phyloP scores from a whole-genome alignment of 2,888 invertebrate species.

The Troides helena region DNA sequence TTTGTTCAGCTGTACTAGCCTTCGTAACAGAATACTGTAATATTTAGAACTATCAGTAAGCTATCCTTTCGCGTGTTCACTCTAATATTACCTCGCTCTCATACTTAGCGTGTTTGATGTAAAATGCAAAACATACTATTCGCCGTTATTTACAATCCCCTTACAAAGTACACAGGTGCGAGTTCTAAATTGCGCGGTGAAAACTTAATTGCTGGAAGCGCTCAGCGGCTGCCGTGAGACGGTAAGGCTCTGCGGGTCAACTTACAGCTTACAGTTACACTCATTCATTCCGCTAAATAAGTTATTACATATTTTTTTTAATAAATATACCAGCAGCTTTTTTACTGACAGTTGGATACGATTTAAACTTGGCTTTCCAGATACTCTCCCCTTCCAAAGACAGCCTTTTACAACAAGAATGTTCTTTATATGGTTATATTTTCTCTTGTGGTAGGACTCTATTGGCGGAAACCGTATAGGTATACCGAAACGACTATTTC shows the following conservation, averaged over 20 bases:
- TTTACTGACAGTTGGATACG: too few relatives aligned
- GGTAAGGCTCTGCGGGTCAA: constrained; percentile 11
- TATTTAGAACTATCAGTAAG: neutral
- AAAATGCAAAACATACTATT: constrained; percentile 16
- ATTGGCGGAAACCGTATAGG: too few relatives aligned
- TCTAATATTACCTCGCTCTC: neutral
- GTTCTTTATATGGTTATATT: too few relatives aligned
- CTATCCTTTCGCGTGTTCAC: neutral
- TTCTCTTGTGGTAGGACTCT: too few relatives aligned
- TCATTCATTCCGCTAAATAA: neutral
- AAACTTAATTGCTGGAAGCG: constrained; percentile 48
- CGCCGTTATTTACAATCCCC: constrained; percentile 35
- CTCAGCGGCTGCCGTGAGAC: constrained; percentile 13
- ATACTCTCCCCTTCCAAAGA: too few relatives aligned
- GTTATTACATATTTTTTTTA: too few relatives aligned
- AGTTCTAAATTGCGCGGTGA: constrained; percentile 54
- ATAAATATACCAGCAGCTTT: too few relatives aligned
- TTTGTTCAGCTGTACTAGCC: too few relatives aligned
- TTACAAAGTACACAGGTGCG: constrained; percentile 63
- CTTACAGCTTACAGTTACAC: neutral
- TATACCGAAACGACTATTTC: too few relatives aligned
- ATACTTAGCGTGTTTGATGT: constrained; percentile 3
- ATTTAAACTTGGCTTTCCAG: too few relatives aligned
- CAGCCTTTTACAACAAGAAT: too few relatives aligned
- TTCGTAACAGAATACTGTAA: too few relatives aligned